These are phyloP conservation scores for Sardinella longiceps DNA, from an alignment of 2,797 vertebrate genomes.

Conservation along the genomic window DNA sequence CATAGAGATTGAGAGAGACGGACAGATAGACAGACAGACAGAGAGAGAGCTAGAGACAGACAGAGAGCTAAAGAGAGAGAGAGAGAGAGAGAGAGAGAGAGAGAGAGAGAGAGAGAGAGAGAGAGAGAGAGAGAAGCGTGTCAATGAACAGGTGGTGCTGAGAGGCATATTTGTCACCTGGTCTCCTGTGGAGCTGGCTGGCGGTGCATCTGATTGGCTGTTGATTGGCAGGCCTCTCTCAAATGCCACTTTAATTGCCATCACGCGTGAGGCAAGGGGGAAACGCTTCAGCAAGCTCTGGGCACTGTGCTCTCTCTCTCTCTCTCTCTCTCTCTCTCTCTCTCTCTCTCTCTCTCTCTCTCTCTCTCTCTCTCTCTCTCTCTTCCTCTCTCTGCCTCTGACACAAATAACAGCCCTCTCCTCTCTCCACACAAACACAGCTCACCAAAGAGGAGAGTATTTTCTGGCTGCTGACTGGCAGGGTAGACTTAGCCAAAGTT, in stretches of 20 bases:
- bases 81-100: too few species aligned
- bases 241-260: background rate
- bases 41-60: too few species aligned
- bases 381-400: background rate
- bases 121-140: too few species aligned
- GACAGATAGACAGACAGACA: too few species aligned
- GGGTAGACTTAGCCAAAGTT: background rate
- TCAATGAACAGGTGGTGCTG: background rate
- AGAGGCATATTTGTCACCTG: background rate
- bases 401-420: background rate
- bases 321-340: too few species aligned
- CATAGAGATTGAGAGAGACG: too few species aligned
- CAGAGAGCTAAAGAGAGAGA: too few species aligned
- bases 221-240: background rate
- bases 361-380: too few species aligned
- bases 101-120: too few species aligned
- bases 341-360: too few species aligned
- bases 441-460: background rate
- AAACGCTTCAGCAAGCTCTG: background rate
- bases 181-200: background rate
- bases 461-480: background rate
- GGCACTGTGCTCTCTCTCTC: background rate
- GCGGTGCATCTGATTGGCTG: background rate
- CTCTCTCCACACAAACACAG: background rate
- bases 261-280: background rate